Conservation (phyloP, 2,888 invertebrate genomes). For the Polydrusus tereticollis region DNA sequence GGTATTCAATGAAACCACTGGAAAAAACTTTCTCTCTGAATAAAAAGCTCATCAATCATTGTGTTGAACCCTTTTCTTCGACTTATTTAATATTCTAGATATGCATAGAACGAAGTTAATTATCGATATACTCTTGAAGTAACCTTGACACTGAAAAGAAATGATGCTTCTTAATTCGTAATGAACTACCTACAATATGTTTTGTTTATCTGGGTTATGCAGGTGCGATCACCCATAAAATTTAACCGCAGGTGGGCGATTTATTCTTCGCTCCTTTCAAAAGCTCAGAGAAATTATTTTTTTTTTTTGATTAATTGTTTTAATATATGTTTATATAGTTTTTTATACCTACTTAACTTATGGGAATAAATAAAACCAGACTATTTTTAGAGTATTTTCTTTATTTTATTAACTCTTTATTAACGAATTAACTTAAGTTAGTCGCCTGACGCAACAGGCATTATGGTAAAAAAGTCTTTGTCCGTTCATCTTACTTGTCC, state of each 20-base stretch:
- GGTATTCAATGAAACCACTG: too few species aligned
- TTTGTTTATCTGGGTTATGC: conserved; percentile 37
- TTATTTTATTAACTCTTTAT: conserved; percentile 59
- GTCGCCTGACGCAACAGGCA: conserved; percentile 52
- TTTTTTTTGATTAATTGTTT: not conserved
- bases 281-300: conserved; percentile 39
- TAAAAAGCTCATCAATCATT: conserved; percentile 25
- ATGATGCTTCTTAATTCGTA: not conserved
- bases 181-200: conserved; percentile 18
- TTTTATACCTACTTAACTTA: not conserved
- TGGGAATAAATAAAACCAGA: conserved; percentile 13
- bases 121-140: not conserved
- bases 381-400: not conserved
- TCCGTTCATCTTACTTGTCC: conserved; percentile 54
- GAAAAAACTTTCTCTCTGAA: conserved; percentile 24
- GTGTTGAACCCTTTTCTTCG: not conserved
- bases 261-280: conserved; percentile 7
- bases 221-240: conserved; percentile 44
- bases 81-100: conserved; percentile 16
- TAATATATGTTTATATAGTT: too few species aligned
- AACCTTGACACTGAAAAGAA: conserved; percentile 28
- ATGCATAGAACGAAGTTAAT: conserved; percentile 13
- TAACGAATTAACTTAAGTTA: conserved; percentile 62
- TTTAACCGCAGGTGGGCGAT: conserved; percentile 38
- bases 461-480: conserved; percentile 58